phyloP scores from a whole-genome alignment of 2,888 invertebrate species.

The Teleogryllus oceanicus region DNA sequence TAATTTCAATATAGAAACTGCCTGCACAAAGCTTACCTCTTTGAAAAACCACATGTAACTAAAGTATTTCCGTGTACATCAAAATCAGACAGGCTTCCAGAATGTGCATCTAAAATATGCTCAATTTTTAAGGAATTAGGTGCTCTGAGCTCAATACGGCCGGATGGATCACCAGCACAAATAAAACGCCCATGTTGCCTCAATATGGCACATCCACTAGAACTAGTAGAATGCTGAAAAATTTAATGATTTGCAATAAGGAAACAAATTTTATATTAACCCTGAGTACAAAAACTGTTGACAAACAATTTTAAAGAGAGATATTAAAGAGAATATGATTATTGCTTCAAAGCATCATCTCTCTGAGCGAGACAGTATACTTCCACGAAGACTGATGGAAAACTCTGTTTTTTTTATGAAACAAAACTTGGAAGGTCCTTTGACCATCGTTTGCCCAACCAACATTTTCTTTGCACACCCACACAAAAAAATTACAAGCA shows the following conservation, averaged over 20 bases:
- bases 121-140: constrained; percentile 70
- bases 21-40: constrained; percentile 56
- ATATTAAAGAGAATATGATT: too few relatives aligned
- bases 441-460: too few relatives aligned
- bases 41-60: constrained; percentile 92
- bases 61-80: constrained; percentile 93
- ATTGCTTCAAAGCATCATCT: too few relatives aligned
- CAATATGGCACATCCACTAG: constrained; percentile 74
- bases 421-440: too few relatives aligned
- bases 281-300: too few relatives aligned
- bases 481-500: too few relatives aligned
- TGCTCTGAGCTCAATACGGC: constrained; percentile 78
- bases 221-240: constrained; percentile 60
- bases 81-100: constrained; percentile 88
- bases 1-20: not conserved
- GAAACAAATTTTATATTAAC: too few relatives aligned
- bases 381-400: too few relatives aligned
- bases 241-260: not conserved
- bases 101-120: constrained; percentile 82
- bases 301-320: too few relatives aligned
- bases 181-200: constrained; percentile 67
- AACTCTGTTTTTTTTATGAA: too few relatives aligned
- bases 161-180: constrained; percentile 77
- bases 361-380: too few relatives aligned
- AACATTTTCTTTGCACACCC: too few relatives aligned